Conservation (phyloP, 1,140 invertebrate species). For the Apocrypta bakeri region DNA sequence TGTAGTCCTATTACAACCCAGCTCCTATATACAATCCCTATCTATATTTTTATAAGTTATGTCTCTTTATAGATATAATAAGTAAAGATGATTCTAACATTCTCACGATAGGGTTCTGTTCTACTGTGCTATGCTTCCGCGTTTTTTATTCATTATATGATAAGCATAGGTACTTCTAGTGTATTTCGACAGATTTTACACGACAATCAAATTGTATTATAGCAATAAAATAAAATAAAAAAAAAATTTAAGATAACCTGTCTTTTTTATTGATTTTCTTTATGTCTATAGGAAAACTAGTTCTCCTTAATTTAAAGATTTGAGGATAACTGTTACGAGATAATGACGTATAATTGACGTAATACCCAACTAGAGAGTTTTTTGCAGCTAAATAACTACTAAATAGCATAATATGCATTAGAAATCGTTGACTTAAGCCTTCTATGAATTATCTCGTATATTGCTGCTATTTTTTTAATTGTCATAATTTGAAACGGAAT, state of each 20-base stretch:
- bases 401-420: too few relatives aligned
- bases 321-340: too few relatives aligned
- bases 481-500: too few relatives aligned
- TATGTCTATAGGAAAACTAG: too few relatives aligned
- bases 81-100: constrained; percentile 73
- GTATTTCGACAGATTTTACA: constrained; percentile 64
- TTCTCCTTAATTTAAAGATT: too few relatives aligned
- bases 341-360: too few relatives aligned
- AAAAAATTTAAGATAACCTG: constrained; percentile 53
- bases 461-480: too few relatives aligned
- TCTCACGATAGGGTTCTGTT: constrained; percentile 56
- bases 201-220: constrained; percentile 67
- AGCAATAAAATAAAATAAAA: constrained; percentile 64
- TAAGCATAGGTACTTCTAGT: constrained; percentile 62
- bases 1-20: constrained; percentile 66
- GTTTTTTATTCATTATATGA: constrained; percentile 57
- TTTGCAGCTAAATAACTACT: too few relatives aligned
- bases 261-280: not conserved
- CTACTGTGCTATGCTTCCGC: constrained; percentile 54
- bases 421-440: too few relatives aligned
- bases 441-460: too few relatives aligned
- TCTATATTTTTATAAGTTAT: constrained; percentile 72
- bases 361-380: too few relatives aligned
- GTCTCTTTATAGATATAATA: constrained; percentile 66
- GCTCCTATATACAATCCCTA: constrained; percentile 57